Evolutionary conservation across 1,140 invertebrate species (phyloP).

Genomic region (Pachypeltis micranthus): DNA sequence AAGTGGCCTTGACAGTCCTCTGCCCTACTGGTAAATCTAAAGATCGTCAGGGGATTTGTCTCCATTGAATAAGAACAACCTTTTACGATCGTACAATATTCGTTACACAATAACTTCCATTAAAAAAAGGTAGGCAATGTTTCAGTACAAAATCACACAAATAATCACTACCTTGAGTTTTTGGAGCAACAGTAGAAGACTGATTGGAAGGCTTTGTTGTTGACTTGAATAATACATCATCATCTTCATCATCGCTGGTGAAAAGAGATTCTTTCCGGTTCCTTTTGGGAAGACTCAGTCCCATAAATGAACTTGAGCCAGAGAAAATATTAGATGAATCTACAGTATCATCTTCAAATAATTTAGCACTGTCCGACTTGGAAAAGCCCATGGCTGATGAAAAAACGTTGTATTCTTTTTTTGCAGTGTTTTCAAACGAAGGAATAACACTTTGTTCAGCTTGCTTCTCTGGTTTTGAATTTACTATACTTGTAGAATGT

Average conservation of each 20-base stretch:
- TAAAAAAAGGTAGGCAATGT: no score
- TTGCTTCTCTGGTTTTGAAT: neutral
- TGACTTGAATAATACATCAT: neutral
- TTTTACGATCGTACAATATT: no score
- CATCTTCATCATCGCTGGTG: neutral
- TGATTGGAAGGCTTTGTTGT: neutral
- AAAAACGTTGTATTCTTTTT: neutral
- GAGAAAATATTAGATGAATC: neutral
- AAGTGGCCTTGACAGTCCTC: no score
- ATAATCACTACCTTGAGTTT: neutral
- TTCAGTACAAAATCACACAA: no score
- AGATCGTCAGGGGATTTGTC: no score
- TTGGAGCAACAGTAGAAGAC: neutral
- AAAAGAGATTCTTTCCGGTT: neutral
- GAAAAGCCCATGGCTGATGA: neutral
- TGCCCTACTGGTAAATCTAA: no score
- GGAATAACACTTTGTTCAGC: neutral
- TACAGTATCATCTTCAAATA: neutral
- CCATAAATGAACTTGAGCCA: neutral
- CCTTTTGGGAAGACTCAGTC: neutral
- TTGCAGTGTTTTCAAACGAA: neutral
- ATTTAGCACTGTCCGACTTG: neutral
- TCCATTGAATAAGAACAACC: no score
- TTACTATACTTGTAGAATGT: neutral
- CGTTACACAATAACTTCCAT: no score